These are phyloP conservation scores for Lasioglossum pauxillum DNA, from an alignment of 2,888 invertebrate genomes.

Conservation along the genomic window DNA sequence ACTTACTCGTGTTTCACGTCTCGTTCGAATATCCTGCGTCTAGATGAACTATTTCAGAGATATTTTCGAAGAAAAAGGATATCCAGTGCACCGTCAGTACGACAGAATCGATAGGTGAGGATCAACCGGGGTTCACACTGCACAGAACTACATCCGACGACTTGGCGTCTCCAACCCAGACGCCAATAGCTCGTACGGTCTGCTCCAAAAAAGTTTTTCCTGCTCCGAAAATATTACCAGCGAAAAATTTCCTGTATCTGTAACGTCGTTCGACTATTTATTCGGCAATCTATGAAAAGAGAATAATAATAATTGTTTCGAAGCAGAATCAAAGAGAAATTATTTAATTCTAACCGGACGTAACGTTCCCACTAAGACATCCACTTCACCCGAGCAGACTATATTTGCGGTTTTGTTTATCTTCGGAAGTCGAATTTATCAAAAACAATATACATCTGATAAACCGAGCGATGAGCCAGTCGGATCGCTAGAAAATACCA, in stretches of 20 bases:
- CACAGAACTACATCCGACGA: slow-evolving; percentile 73
- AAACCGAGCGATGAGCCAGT: not conserved
- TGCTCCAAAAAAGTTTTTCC: slow-evolving; percentile 20
- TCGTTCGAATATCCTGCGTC: slow-evolving; percentile 32
- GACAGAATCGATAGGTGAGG: slow-evolving; percentile 73
- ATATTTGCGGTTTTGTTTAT: slow-evolving; percentile 23
- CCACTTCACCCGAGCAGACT: slow-evolving; percentile 33
- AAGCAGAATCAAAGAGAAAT: not conserved
- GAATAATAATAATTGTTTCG: not conserved
- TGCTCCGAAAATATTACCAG: not conserved
- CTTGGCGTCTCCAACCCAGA: slow-evolving; percentile 73
- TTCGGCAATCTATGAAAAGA: not conserved
- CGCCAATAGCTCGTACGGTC: slow-evolving; percentile 60
- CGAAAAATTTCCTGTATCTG: not conserved
- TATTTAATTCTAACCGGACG: not conserved
- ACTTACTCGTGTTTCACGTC: slow-evolving; percentile 49
- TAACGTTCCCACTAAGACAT: not conserved
- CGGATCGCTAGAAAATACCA: not conserved
- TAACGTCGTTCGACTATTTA: not conserved
- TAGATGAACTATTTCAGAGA: slow-evolving; percentile 53
- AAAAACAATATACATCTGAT: slow-evolving; percentile 21
- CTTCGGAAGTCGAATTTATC: slow-evolving; percentile 21
- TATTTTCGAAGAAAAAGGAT: slow-evolving; percentile 57
- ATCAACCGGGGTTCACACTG: slow-evolving; percentile 78
- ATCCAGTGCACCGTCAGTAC: slow-evolving; percentile 59